Conservation (phyloP, 2,888 invertebrate genomes). For the Nomada lathburiana region DNA sequence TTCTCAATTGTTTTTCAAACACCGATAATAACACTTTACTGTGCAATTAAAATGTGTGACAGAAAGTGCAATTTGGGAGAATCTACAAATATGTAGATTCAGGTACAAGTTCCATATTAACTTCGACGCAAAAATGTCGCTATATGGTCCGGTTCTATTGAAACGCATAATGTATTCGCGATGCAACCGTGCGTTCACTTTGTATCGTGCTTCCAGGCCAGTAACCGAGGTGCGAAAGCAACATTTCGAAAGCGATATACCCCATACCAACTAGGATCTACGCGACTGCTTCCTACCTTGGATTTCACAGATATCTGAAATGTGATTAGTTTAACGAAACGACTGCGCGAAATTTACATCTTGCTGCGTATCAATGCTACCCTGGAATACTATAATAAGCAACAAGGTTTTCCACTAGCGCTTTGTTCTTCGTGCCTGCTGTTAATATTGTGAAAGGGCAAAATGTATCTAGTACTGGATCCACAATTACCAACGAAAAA, state of each 20-base stretch:
- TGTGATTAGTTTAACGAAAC: constrained; percentile 13
- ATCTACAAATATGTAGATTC: background rate
- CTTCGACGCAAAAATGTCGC: constrained; percentile 4
- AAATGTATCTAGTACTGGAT: too few relatives aligned
- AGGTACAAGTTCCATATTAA: background rate
- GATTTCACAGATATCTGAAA: constrained; percentile 26
- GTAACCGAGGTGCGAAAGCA: constrained; percentile 33
- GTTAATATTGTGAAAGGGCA: too few relatives aligned
- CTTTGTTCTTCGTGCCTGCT: too few relatives aligned
- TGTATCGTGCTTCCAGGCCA: constrained; percentile 28
- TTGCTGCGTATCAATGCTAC: background rate
- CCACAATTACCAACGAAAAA: too few relatives aligned
- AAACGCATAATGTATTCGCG: constrained; percentile 29
- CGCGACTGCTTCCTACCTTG: constrained; percentile 31
- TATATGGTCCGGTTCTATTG: constrained; percentile 15
- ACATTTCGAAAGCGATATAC: constrained; percentile 38
- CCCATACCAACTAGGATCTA: constrained; percentile 16
- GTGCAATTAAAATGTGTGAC: background rate
- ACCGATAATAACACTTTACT: too few relatives aligned
- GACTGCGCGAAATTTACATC: background rate
- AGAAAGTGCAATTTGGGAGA: background rate
- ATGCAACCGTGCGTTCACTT: constrained; percentile 29
- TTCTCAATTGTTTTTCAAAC: too few relatives aligned
- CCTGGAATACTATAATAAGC: too few relatives aligned
- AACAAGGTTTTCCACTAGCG: too few relatives aligned